Conservation (phyloP, 2,113 vertebrate genomes). For the Bothrops jararaca region DNA sequence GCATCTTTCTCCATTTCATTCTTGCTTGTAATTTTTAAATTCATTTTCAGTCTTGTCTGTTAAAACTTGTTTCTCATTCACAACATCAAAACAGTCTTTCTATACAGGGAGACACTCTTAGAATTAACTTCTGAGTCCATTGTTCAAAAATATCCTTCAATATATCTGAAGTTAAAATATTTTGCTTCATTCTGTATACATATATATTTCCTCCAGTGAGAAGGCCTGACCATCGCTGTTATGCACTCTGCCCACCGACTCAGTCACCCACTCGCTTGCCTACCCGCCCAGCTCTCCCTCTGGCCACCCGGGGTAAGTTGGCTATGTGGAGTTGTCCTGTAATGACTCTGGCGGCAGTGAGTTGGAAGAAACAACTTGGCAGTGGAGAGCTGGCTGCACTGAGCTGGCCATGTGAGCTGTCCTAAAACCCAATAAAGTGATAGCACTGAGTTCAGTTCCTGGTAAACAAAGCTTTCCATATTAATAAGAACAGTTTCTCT, state of each 20-base stretch:
- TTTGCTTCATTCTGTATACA: background rate
- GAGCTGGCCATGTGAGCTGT: slow-evolving; percentile 42
- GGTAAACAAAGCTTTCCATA: slow-evolving; percentile 36
- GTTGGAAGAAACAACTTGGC: background rate
- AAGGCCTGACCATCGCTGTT: background rate
- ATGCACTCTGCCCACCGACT: background rate
- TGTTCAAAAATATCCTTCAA: background rate
- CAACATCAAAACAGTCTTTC: background rate
- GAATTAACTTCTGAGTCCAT: background rate
- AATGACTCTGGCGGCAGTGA: background rate
- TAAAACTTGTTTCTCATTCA: background rate
- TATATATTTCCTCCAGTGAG: background rate
- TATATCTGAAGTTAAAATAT: background rate
- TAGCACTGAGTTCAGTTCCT: slow-evolving; percentile 27
- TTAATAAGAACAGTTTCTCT: background rate
- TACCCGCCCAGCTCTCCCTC: background rate
- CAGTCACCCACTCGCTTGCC: background rate
- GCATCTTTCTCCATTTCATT: background rate
- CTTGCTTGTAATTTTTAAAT: background rate
- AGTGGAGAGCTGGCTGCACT: background rate
- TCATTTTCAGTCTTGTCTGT: background rate
- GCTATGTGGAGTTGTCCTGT: background rate
- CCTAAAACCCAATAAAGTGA: slow-evolving; percentile 55
- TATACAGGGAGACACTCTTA: background rate
- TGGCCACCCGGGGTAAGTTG: background rate